phyloP scores from a whole-genome alignment of 1,140 invertebrate species.

The Bombus consobrinus region DNA sequence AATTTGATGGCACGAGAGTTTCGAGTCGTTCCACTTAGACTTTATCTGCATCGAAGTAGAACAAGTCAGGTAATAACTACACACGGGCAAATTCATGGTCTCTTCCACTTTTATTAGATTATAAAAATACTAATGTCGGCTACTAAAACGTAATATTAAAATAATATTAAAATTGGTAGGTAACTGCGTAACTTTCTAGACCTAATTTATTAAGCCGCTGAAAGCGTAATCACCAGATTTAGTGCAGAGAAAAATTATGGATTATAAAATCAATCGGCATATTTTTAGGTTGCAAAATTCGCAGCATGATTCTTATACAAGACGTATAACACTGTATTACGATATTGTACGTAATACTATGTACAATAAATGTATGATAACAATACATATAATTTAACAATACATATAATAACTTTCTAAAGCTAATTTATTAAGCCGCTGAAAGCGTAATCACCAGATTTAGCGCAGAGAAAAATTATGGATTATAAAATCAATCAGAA shows the following conservation, averaged over 20 bases:
- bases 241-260: neutral
- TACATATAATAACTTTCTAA: too few species aligned
- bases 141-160: neutral
- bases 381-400: too few species aligned
- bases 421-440: neutral
- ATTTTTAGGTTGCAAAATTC: neutral
- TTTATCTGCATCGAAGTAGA: conserved; percentile 30
- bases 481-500: too few species aligned
- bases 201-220: neutral
- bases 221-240: neutral
- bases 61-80: conserved; percentile 4
- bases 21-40: conserved; percentile 24
- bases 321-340: too few species aligned
- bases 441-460: neutral
- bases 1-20: conserved; percentile 20
- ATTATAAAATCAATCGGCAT: too few species aligned
- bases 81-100: neutral
- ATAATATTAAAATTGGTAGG: too few species aligned
- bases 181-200: neutral
- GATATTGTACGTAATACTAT: too few species aligned
- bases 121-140: neutral
- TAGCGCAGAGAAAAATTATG: neutral
- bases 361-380: too few species aligned
- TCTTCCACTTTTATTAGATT: neutral
- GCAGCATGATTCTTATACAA: neutral